Evolutionary conservation across 2,888 invertebrate species (phyloP).

Genomic region (Tipula vernalis): DNA sequence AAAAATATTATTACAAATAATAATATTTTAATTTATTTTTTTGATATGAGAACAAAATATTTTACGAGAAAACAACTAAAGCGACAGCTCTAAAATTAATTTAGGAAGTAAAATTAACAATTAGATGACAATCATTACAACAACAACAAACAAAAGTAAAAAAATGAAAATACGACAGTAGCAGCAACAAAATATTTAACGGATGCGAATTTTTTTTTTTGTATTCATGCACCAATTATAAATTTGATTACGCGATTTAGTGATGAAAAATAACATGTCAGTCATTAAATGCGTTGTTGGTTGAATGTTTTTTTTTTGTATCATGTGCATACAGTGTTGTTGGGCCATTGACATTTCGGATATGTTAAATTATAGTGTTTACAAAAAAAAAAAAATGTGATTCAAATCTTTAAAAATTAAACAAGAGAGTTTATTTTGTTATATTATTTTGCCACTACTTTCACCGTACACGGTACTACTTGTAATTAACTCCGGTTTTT

Average conservation of each 20-base stretch:
- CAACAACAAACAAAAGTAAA: background rate
- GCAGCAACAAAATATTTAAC: background rate
- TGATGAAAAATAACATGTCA: background rate
- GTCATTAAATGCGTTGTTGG: background rate
- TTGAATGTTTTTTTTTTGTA: background rate
- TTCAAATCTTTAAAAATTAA: background rate
- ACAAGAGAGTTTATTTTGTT: background rate
- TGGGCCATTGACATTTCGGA: background rate
- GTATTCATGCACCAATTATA: background rate
- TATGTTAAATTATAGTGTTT: background rate
- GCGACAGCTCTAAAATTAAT: background rate
- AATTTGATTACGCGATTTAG: background rate
- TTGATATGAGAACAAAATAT: background rate
- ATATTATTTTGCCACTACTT: background rate
- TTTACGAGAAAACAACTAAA: background rate
- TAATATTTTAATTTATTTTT: background rate
- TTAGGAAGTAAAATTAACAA: constrained; percentile 4
- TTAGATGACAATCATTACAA: background rate
- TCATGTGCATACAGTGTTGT: background rate
- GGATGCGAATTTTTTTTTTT: background rate
- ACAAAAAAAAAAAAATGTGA: background rate
- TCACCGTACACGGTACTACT: background rate
- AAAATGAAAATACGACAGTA: background rate
- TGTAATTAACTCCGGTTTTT: no score
- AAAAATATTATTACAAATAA: background rate